Evolutionary conservation across 2,888 invertebrate species (phyloP), one percentile per base, ranked within the genome.

Genomic region (Clostera curtula): DNA sequence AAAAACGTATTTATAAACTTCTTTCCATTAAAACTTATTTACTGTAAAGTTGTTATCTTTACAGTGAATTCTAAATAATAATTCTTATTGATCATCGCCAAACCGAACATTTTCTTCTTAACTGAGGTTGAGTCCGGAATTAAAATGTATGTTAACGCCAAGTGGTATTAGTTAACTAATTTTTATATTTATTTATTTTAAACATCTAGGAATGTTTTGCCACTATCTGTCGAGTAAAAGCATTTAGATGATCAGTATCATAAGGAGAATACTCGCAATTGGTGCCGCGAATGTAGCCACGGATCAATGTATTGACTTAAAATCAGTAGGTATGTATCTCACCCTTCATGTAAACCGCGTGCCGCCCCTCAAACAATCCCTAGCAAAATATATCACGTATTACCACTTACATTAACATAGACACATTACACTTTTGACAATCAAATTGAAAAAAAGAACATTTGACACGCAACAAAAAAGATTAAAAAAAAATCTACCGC

Each of bases 321-420:
- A 29, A 25, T 7, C 25, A 14, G 39, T 48, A 48, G 30, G 38
- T 43, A 46, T 43, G 42, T 43, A 29, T 49, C 79, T 80, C 66
- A 82, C 82, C 80, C 79, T 82, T 82, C 82, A 82, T 82, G 57
- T 70, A 63, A 52, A 43, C 31, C 50, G 40, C 41, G 40, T 41
- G 37, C 53, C 56, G 49, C 66, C 70, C 66, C 61, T 41, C 39
- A 47, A 31, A 49, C 33, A 42, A 49, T 38, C 44, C 42, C 48
- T 49, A 44, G 42, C 47, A 33, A 32, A 38, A 43, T 43, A 58
- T 53, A 57, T 50, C 55, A 63, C 59, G 36, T 36, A 40, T 41
- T 40, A 34, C 50, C 44, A 49, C 46, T 64, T 42, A 55, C 63
- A 67, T n/a, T n/a, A 66, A 53, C 56, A 63, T 61, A 56, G 45